Evolutionary conservation across 2,113 vertebrate genomes (phyloP).

Genomic region (Jacana jacana): DNA sequence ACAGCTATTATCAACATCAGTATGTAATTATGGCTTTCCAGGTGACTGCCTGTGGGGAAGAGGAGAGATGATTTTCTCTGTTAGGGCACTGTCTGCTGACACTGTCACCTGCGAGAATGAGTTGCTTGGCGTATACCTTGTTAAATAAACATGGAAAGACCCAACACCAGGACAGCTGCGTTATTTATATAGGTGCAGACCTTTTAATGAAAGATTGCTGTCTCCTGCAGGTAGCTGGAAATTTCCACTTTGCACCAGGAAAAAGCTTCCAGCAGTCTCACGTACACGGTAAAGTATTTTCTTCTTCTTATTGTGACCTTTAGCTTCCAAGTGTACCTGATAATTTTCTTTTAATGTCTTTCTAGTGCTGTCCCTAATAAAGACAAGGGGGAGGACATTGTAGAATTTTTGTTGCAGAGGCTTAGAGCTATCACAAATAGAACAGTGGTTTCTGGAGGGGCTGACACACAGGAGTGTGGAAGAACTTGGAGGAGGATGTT

Average conservation of each 20-base stretch:
- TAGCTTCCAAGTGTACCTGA: neutral
- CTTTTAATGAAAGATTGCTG: neutral
- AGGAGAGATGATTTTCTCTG: neutral
- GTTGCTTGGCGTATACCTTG: neutral
- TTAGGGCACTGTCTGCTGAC: neutral
- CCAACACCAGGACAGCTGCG: neutral
- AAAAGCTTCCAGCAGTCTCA: conserved; percentile 99
- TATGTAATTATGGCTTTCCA: neutral
- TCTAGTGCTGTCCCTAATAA: neutral
- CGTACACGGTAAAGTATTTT: conserved; percentile 87
- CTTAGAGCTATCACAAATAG: neutral
- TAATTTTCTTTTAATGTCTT: neutral
- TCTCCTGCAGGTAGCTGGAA: conserved; percentile 89
- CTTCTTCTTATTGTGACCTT: neutral
- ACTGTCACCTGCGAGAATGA: neutral
- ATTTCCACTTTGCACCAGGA: conserved; percentile 98
- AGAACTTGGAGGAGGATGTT: neutral
- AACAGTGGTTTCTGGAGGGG: neutral
- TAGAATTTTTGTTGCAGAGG: neutral
- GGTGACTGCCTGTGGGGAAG: neutral
- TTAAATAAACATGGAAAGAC: neutral
- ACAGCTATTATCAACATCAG: neutral
- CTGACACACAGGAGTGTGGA: neutral
- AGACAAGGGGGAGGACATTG: neutral
- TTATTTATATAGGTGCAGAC: neutral